These are phyloP conservation scores for Scrobipalpa costella DNA, from an alignment of 2,888 invertebrate genomes.

Conservation along the genomic window DNA sequence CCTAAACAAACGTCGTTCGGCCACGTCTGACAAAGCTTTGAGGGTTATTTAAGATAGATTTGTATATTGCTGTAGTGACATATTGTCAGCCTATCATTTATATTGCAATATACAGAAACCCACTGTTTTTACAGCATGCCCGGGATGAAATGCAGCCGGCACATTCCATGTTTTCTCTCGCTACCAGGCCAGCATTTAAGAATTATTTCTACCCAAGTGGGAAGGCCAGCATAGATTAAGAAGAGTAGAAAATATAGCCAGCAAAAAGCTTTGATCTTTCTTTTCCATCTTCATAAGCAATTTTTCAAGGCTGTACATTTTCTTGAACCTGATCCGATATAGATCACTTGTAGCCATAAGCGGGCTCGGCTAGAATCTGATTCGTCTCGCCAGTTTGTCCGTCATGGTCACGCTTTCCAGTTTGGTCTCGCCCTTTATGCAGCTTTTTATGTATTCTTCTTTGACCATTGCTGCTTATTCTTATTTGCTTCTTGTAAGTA, in stretches of 20 bases:
- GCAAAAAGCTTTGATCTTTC: not conserved
- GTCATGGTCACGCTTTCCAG: constrained; percentile 45
- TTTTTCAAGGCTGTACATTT: constrained; percentile 1
- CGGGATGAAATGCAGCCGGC: too few species aligned
- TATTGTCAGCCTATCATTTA: too few species aligned
- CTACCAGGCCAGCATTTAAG: too few species aligned
- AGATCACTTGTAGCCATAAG: constrained; percentile 15
- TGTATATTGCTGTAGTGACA: too few species aligned
- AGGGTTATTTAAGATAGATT: too few species aligned
- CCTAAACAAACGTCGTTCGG: too few species aligned
- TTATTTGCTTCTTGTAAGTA: not conserved
- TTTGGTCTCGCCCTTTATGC: constrained; percentile 40
- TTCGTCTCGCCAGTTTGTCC: constrained; percentile 39
- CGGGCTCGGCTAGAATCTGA: constrained; percentile 32
- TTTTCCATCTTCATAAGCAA: not conserved
- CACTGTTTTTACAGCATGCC: too few species aligned
- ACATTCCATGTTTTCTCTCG: too few species aligned
- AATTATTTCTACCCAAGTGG: too few species aligned
- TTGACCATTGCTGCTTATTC: constrained; percentile 15
- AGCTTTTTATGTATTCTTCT: constrained; percentile 24
- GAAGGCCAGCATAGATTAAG: too few species aligned
- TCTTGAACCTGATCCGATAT: constrained; percentile 16
- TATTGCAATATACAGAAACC: too few species aligned
- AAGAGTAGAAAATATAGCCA: constrained; percentile 2
- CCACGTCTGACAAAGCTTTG: too few species aligned